Base-by-base conservation (phyloP, 1,140 invertebrate genomes). In the Platorchestia sp. region DNA sequence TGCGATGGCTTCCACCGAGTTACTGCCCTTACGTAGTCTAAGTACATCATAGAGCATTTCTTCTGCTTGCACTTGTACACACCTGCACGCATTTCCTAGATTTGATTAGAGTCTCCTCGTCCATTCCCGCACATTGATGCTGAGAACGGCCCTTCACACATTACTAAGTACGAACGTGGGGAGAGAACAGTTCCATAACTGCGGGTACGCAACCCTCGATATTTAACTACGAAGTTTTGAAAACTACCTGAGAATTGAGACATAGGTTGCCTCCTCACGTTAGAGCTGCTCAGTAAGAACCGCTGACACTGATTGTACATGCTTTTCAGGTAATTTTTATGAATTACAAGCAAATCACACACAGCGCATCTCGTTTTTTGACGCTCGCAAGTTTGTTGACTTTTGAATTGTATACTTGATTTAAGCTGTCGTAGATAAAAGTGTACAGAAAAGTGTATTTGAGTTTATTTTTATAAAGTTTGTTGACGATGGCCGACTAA, bases 361-460 rank as follows among this genome's bases (percentile, higher is more conserved):
- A 44, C 10, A 1, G 10, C 87, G 14, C 41, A 90, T 45, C 87
- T 90, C 10, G 41, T 90, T 90, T 90, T 42, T 22, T 16, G 44
- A 16, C 44, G 41, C 41, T 90, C 14, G 87, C 44, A 43, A 42
- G 41, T 43, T 43, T 90, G 41, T 90, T 90, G 44, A 42, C 87
- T 43, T 45, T 90, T 45, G 41, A 90, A 90, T 90, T 90, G 10
- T 43, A 43, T 90, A 90, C 87, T 90, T 43, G 5, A 19, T 90
- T 7, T 90, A 75, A 75, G 59, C 10, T 75, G 59, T 90, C 87
- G 87, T 90, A 43, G 41, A 43, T 6, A 90, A 90, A 90, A 90
- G 87, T 90, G 87, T 90, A 90, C 87, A 90, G 87, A 90, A 90
- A 90, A n/a, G 41, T 90, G 87, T 90, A 90, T 90, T 90, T 42